Evolutionary conservation across 1,140 invertebrate species (phyloP).

Genomic region (Eumaeus atala): DNA sequence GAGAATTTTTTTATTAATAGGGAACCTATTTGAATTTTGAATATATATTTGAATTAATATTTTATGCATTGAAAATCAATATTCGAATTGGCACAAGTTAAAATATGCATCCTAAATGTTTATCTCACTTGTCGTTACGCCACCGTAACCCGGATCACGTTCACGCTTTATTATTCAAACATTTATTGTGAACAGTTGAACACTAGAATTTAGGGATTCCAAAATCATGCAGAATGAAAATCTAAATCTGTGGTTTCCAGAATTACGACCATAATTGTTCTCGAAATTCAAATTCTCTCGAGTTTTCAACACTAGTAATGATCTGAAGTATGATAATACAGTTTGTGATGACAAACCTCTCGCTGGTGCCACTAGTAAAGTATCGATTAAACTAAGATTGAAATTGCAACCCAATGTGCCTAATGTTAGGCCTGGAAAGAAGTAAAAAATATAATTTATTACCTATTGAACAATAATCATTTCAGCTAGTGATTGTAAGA

Average conservation of each 20-base stretch:
- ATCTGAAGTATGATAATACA: no score
- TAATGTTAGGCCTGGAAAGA: no score
- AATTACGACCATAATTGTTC: background rate
- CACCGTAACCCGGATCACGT: slow-evolving; percentile 4
- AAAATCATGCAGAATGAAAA: background rate
- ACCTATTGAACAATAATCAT: no score
- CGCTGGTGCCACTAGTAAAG: no score
- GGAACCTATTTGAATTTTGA: background rate
- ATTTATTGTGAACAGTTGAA: background rate
- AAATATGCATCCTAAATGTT: slow-evolving; percentile 6
- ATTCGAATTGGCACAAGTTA: background rate
- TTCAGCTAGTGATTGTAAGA: no score
- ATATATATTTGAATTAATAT: background rate
- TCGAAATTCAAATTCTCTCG: background rate
- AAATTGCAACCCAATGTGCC: no score
- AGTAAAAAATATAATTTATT: no score
- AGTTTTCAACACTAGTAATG: background rate
- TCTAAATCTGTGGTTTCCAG: background rate
- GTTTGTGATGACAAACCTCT: no score
- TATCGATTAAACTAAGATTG: no score
- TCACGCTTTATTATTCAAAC: background rate
- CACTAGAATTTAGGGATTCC: background rate
- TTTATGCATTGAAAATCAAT: background rate
- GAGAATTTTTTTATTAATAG: no score
- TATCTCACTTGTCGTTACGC: background rate